These are phyloP conservation scores for Ia io DNA, from an alignment of 2,113 vertebrate genomes.

Conservation along the genomic window DNA sequence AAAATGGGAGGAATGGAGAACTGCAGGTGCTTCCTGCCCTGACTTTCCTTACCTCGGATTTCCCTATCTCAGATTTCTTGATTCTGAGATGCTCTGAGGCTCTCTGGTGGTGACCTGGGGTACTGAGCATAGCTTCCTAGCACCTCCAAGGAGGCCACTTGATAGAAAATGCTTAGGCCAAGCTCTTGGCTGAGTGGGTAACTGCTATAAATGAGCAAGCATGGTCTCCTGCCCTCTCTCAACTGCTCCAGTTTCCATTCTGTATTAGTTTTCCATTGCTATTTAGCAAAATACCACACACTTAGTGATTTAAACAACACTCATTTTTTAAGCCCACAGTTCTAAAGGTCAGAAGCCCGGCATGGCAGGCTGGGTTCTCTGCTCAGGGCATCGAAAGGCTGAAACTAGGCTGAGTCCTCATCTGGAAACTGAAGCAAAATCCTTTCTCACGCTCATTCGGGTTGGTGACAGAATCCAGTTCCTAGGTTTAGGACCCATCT, in stretches of 20 bases:
- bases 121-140: neutral
- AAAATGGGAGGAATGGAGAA: neutral
- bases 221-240: neutral
- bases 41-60: neutral
- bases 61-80: neutral
- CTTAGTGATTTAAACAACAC: neutral
- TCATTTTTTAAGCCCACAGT: neutral
- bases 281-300: neutral
- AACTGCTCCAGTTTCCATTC: neutral
- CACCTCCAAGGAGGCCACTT: neutral
- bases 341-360: neutral
- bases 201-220: too few species aligned
- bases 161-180: neutral
- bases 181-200: neutral
- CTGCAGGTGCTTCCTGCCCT: neutral
- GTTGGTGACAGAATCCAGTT: neutral
- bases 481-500: neutral
- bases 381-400: neutral
- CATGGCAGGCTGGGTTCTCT: neutral
- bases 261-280: neutral
- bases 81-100: neutral
- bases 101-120: neutral
- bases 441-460: neutral
- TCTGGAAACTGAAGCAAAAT: neutral
- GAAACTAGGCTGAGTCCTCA: neutral